Evolutionary conservation across 1,140 invertebrate genomes (phyloP), one percentile per base, ranked within the genome.

Genomic region (Sinonovacula constricta): DNA sequence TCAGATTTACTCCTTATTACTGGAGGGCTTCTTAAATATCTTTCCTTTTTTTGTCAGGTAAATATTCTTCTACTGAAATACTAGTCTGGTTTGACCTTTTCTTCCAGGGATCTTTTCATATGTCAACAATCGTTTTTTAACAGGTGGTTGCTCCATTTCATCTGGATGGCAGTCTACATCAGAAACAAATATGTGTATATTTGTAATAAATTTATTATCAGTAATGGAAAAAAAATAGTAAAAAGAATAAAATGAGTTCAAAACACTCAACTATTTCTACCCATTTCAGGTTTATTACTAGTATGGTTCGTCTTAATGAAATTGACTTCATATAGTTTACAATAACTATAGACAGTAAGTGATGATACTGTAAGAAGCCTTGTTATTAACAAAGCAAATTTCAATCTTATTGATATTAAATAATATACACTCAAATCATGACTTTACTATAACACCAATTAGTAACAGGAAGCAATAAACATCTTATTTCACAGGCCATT

Each of bases 41-140:
- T 49, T n/a, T 49, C n/a, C n/a, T 10, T 49, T 10, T 12, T 49
- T 49, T 49, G 45, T 10, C n/a, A 10, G 45, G n/a, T 49, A 10
- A 49, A n/a, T 49, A 28, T 22, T 28, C 7, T 30, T 63, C 22
- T 65, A 75, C 30, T 65, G 30, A 39, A 75, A 75, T 1, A 75
- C 33, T 30, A 75, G 59, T 51, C 54, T 65, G 1, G 71, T 75
- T 75, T 75, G 71, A 30, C 71, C 71, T 65, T 65, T 56, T 4
- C 54, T 34, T 28, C 71, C 71, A 31, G 71, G 45, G n/a, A 75
- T 36, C 24, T n/a, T 22, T 28, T 65, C 33, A 62, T 53, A 75
- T 3, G 71, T 54, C 12, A 75, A 34, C 31, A 51, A 51, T 56
- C 71, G 39, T 24, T 65, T 75, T 39, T 75, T 75, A 1, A 4